phyloP scores from a whole-genome alignment of 2,113 vertebrate species.

The Scortum barcoo region DNA sequence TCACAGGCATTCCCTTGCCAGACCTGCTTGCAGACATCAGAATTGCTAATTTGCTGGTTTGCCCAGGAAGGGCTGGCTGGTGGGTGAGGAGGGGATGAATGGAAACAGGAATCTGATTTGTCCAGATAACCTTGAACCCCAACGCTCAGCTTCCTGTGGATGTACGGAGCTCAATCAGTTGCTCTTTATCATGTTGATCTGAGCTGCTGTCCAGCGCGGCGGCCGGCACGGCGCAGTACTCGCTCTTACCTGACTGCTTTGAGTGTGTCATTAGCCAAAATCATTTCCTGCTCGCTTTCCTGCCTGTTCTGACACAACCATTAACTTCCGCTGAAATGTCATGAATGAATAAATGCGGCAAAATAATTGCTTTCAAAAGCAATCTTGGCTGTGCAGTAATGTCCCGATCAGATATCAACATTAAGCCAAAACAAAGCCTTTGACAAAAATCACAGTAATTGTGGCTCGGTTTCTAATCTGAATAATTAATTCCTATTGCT shows the following conservation, averaged over 20 bases:
- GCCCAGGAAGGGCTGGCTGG: slow-evolving; percentile 69
- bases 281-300: slow-evolving; percentile 52
- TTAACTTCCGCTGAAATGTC: slow-evolving; percentile 56
- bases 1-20: slow-evolving; percentile 78
- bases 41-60: slow-evolving; percentile 82
- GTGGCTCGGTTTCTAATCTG: slow-evolving; percentile 58
- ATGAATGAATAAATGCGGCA: slow-evolving; percentile 59
- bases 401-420: slow-evolving; percentile 61
- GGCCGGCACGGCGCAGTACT: slow-evolving; percentile 18
- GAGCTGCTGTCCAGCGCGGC: slow-evolving; percentile 56
- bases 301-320: slow-evolving; percentile 43
- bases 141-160: slow-evolving; percentile 70
- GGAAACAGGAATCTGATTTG: slow-evolving; percentile 82
- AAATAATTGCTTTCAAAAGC: slow-evolving; percentile 56
- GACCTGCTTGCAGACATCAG: slow-evolving; percentile 81
- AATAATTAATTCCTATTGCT: slow-evolving; percentile 74
- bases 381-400: slow-evolving; percentile 27
- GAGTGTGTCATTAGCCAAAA: slow-evolving; percentile 54
- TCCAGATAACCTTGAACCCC: slow-evolving; percentile 83
- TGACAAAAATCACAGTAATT: slow-evolving; percentile 68
- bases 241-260: slow-evolving; percentile 56
- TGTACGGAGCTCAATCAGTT: slow-evolving; percentile 74
- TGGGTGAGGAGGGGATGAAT: slow-evolving; percentile 74
- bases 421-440: slow-evolving; percentile 65
- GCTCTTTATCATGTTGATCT: slow-evolving; percentile 77